phyloP scores from a whole-genome alignment of 2,888 invertebrate genomes.

The Ceratothoa steindachneri region DNA sequence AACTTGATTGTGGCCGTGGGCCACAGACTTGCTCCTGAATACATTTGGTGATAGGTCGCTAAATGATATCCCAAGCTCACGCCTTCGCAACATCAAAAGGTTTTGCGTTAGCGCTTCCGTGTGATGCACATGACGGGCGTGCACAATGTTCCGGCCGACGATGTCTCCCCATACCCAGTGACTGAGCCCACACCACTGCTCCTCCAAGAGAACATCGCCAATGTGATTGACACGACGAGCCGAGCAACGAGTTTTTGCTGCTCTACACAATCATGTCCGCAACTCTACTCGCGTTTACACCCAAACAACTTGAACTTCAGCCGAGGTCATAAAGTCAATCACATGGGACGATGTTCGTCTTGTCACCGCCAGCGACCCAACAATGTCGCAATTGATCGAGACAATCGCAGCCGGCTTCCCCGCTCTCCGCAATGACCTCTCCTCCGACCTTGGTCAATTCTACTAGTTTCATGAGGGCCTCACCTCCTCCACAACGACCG shows the following conservation, averaged over 20 bases:
- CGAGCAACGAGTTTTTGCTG: neutral
- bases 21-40: too few relatives aligned
- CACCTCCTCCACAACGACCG: too few relatives aligned
- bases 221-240: neutral
- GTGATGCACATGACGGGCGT: too few relatives aligned
- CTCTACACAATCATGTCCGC: neutral
- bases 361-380: neutral
- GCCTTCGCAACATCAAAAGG: too few relatives aligned
- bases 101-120: too few relatives aligned
- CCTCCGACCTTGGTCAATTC: neutral
- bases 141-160: too few relatives aligned
- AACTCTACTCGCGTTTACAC: neutral
- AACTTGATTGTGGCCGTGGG: slow-evolving; percentile 9
- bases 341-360: slow-evolving; percentile 9
- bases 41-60: too few relatives aligned
- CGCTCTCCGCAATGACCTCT: neutral
- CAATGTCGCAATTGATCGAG: too few relatives aligned
- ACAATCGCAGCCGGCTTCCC: neutral
- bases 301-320: neutral
- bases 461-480: slow-evolving; percentile 10
- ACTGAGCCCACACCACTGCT: too few relatives aligned
- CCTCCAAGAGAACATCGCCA: too few relatives aligned
- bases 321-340: neutral
- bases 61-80: too few relatives aligned
- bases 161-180: too few relatives aligned